Evolutionary conservation across 1,140 invertebrate genomes (phyloP), one percentile per base, ranked within the genome.

Genomic region (Oryctes rhinoceros): DNA sequence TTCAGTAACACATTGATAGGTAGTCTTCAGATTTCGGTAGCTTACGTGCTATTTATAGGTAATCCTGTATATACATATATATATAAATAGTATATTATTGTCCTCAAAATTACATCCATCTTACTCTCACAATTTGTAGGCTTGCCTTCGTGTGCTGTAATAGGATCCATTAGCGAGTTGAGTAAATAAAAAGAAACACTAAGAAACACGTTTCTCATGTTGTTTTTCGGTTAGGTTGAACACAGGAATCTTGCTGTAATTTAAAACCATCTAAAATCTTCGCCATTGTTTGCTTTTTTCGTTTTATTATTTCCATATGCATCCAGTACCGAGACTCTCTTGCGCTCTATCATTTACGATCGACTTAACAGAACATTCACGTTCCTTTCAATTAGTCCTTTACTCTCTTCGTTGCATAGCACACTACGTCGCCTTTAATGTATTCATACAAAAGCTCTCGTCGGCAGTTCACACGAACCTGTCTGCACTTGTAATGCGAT

Each of bases 221-320:
- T 37, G 65, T 24, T 30, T 71, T 59, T 20, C 53, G 35, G 18
- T 71, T 71, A 71, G 24, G 24, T 71, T 71, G 20, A 71, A 71
- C 35, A 71, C 35, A 10, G 24, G 35, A 71, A 30, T 71, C 9
- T 35, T 30, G 24, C 20, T 71, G 65, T 71, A 71, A 71, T 71
- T 71, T 71, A 71, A 71, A 71, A 71, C 65, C 65, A 71, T 71
- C 65, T 71, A 71, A 71, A 71, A 71, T 71, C 65, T 71, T 37
- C 13, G 65, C 65, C 65, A 71, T 71, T 71, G 65, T 71, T 71
- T 71, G 65, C 65, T 71, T 71, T 59, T 71, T 71, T 71, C 65
- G 65, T 71, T 71, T 71, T 71, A 71, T 71, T 71, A 71, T 71
- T 71, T 71, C 65, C 65, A 71, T 71, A 71, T 71, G 65, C 35